These are phyloP conservation scores for Anastrepha ludens DNA, from an alignment of 1,140 invertebrate species.

Conservation along the genomic window DNA sequence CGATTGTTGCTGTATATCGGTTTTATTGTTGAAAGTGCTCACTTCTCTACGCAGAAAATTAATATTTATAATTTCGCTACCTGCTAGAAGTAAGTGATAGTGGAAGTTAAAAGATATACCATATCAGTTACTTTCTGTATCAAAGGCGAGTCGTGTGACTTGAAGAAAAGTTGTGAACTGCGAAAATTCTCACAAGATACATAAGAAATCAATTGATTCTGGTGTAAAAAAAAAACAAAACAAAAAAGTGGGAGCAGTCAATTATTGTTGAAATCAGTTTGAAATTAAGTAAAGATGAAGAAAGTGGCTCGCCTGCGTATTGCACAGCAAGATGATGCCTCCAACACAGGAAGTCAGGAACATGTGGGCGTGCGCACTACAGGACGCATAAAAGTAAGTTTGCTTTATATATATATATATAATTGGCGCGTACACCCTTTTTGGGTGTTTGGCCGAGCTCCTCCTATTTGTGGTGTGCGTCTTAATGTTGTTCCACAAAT, in stretches of 20 bases:
- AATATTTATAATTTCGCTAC: not conserved
- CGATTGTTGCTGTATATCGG: not conserved
- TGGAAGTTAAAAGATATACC: not conserved
- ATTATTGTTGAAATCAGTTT: too few relatives aligned
- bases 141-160: too few relatives aligned
- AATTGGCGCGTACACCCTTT: too few relatives aligned
- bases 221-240: too few relatives aligned
- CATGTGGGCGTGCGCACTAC: constrained; percentile 65
- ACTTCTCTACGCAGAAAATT: not conserved
- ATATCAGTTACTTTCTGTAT: too few relatives aligned
- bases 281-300: constrained; percentile 40
- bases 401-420: not conserved
- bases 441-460: too few relatives aligned
- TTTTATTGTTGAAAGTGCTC: not conserved
- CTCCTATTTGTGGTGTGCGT: too few relatives aligned
- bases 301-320: constrained; percentile 56
- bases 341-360: not conserved
- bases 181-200: too few relatives aligned
- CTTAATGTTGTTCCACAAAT: too few relatives aligned
- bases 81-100: not conserved
- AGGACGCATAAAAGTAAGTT: constrained; percentile 67
- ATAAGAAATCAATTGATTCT: too few relatives aligned
- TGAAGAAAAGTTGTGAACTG: too few relatives aligned
- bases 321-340: constrained; percentile 27
- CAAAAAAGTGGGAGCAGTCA: too few relatives aligned